Evolutionary conservation across 2,797 vertebrate genomes (phyloP).

Genomic region (Protonibea diacanthus): DNA sequence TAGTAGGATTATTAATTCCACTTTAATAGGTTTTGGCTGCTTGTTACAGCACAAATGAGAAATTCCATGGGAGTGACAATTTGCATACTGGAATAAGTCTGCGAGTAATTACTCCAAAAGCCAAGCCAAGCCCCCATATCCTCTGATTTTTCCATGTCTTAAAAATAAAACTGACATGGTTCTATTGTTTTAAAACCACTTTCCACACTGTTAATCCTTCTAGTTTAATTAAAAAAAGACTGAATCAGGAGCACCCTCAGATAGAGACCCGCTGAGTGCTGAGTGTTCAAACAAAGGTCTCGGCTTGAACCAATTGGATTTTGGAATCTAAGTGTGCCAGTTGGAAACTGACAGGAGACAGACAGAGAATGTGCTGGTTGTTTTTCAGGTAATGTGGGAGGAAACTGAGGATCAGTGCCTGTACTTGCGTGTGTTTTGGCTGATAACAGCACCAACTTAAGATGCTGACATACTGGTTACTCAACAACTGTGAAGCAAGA

Average conservation of each 20-base stretch:
- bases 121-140: conserved; percentile 53
- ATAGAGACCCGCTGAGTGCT: conserved; percentile 4
- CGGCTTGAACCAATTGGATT: conserved; percentile 19
- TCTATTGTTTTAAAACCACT: conserved; percentile 66
- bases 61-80: conserved; percentile 69
- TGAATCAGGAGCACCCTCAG: conserved; percentile 30
- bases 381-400: conserved; percentile 43
- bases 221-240: conserved; percentile 61
- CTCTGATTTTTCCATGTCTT: conserved; percentile 52
- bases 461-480: conserved; percentile 57
- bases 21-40: conserved; percentile 73
- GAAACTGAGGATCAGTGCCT: conserved; percentile 32
- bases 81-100: conserved; percentile 65
- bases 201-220: conserved; percentile 59
- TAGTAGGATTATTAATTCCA: conserved; percentile 61
- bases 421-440: conserved; percentile 44
- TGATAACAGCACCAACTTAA: conserved; percentile 49
- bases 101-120: conserved; percentile 71
- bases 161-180: conserved; percentile 66
- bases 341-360: conserved; percentile 13
- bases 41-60: conserved; percentile 71
- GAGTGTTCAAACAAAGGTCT: conserved; percentile 30
- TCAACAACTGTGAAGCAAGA: conserved; percentile 44
- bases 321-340: conserved; percentile 1
- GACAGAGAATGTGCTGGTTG: conserved; percentile 20